Evolutionary conservation across 2,113 vertebrate species (phyloP).

Genomic region (Hippocampus guttulatus): DNA sequence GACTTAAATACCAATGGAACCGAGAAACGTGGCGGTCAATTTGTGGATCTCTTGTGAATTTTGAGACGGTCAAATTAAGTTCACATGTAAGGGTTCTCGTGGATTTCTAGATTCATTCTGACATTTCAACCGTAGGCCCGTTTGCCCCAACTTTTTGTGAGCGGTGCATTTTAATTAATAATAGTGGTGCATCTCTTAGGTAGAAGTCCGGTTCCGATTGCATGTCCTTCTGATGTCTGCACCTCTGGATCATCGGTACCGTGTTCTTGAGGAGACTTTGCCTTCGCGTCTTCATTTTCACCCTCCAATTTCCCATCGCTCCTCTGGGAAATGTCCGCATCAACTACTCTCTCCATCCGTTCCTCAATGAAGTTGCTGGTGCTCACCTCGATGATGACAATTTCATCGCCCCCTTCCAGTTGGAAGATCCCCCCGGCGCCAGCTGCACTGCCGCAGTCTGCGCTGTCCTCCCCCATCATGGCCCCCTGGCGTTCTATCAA

Average conservation of each 20-base stretch:
- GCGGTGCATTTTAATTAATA: conserved; percentile 15
- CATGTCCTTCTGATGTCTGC: conserved; percentile 28
- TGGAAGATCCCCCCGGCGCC: conserved; percentile 68
- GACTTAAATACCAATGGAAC: too few relatives aligned
- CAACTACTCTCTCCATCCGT: conserved; percentile 48
- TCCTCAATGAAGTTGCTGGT: conserved; percentile 70
- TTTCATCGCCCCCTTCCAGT: conserved; percentile 72
- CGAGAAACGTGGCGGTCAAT: too few relatives aligned
- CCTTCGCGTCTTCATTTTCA: conserved; percentile 29
- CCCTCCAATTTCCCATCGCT: conserved; percentile 46
- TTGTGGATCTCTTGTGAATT: too few relatives aligned
- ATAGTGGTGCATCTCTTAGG: conserved; percentile 39
- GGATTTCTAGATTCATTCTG: background rate
- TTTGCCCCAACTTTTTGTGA: background rate
- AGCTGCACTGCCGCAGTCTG: conserved; percentile 32
- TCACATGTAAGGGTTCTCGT: background rate
- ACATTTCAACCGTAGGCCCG: background rate
- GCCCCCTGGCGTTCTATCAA: conserved; percentile 64
- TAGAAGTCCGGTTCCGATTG: conserved; percentile 31
- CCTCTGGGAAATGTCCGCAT: conserved; percentile 43
- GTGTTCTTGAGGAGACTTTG: conserved; percentile 37
- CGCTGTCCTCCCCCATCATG: conserved; percentile 45
- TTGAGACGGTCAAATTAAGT: too few relatives aligned
- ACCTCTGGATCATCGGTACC: conserved; percentile 16
- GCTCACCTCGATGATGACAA: conserved; percentile 78